phyloP scores from a whole-genome alignment of 2,888 invertebrate species.

The Drosophila recens region DNA sequence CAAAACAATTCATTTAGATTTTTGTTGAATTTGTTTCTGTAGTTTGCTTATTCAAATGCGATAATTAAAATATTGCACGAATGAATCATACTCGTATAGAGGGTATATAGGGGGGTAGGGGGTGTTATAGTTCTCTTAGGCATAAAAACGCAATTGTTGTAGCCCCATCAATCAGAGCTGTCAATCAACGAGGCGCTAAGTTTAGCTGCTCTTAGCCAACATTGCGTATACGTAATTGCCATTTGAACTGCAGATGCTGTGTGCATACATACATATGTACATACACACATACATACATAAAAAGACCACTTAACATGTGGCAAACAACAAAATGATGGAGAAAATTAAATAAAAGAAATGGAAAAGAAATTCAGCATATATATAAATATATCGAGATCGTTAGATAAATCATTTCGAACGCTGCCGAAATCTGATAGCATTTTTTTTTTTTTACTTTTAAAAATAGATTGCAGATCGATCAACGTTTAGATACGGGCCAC shows the following conservation, averaged over 20 bases:
- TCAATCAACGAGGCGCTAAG: slow-evolving; percentile 65
- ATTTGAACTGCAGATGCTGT: slow-evolving; percentile 24
- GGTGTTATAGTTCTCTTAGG: neutral
- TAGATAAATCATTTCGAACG: neutral
- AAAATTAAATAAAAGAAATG: neutral
- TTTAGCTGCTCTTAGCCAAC: slow-evolving; percentile 56
- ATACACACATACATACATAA: neutral
- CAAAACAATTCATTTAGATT: slow-evolving; percentile 57
- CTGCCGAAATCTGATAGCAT: slow-evolving; percentile 4
- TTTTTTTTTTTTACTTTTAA: slow-evolving; percentile 1
- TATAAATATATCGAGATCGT: neutral
- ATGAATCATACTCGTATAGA: slow-evolving; percentile 55
- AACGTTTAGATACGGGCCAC: neutral
- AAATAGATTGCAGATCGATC: slow-evolving; percentile 6
- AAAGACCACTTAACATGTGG: slow-evolving; percentile 38
- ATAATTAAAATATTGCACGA: slow-evolving; percentile 71
- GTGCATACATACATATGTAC: too few species aligned
- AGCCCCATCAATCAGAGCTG: slow-evolving; percentile 69
- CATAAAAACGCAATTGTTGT: slow-evolving; percentile 14
- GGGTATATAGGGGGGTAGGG: neutral
- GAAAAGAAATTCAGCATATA: neutral
- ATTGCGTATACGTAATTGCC: slow-evolving; percentile 63
- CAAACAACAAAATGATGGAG: neutral
- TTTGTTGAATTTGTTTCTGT: slow-evolving; percentile 25
- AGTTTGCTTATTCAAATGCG: slow-evolving; percentile 57